phyloP scores from a whole-genome alignment of 2,888 invertebrate genomes.

The Petrolisthes cinctipes region DNA sequence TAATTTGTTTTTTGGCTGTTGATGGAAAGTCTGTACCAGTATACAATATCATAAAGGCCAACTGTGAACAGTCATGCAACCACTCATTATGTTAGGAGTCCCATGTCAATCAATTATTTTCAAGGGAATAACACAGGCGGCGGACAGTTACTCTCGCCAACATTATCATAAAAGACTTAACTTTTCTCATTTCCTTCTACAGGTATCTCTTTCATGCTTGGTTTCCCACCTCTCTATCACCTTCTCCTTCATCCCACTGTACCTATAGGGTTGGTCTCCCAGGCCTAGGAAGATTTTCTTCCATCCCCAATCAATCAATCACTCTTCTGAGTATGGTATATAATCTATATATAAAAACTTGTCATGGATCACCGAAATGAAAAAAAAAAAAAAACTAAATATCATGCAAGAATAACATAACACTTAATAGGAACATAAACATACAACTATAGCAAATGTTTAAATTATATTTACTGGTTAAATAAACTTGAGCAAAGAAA shows the following conservation, averaged over 20 bases:
- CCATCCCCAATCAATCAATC: neutral
- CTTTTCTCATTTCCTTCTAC: neutral
- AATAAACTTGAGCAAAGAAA: slow-evolving; percentile 51
- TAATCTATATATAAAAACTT: neutral
- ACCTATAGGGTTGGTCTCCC: neutral
- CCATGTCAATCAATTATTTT: no score
- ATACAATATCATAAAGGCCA: no score
- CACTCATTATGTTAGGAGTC: no score
- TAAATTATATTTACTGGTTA: slow-evolving; percentile 17
- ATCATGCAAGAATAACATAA: neutral
- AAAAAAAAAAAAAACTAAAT: slow-evolving; percentile 12
- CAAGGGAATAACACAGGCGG: no score
- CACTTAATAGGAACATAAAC: slow-evolving; percentile 28
- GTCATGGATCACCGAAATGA: neutral
- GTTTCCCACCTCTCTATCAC: neutral
- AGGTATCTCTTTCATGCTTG: neutral
- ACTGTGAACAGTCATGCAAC: no score
- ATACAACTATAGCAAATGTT: slow-evolving; percentile 5
- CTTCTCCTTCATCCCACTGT: neutral
- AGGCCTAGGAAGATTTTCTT: neutral
- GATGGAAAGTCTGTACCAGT: no score
- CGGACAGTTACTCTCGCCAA: neutral
- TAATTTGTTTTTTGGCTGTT: no score
- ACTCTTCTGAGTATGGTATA: neutral
- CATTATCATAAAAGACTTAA: neutral